phyloP scores from a whole-genome alignment of 2,888 invertebrate species.

The Zaprionus lineosus region DNA sequence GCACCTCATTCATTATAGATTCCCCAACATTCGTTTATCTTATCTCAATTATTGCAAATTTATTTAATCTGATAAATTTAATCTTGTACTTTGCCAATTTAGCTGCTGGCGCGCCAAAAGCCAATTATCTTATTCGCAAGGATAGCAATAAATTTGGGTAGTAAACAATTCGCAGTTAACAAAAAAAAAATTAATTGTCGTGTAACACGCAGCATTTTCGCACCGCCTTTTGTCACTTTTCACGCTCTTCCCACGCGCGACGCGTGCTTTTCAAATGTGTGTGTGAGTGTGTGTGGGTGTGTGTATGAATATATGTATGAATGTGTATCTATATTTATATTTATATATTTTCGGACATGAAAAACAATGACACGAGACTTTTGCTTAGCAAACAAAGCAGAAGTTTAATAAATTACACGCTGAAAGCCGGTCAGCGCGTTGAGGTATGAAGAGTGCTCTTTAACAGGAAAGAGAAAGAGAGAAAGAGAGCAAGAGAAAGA shows the following conservation, averaged over 20 bases:
- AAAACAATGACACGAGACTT: slow-evolving; percentile 11
- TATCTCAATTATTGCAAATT: neutral
- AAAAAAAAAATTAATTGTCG: slow-evolving; percentile 55
- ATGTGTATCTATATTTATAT: neutral
- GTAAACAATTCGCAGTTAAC: slow-evolving; percentile 37
- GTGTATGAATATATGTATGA: neutral
- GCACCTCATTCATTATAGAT: neutral
- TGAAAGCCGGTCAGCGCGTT: slow-evolving; percentile 38
- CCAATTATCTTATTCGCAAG: slow-evolving; percentile 23
- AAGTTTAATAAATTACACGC: slow-evolving; percentile 55
- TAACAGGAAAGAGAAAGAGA: neutral
- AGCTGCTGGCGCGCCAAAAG: neutral
- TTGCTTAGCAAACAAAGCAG: slow-evolving; percentile 45
- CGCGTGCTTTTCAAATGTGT: too few relatives aligned
- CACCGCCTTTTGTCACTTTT: slow-evolving; percentile 10
- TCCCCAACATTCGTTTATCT: neutral
- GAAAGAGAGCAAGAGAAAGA: neutral
- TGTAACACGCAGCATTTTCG: slow-evolving; percentile 53
- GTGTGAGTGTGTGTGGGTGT: too few relatives aligned
- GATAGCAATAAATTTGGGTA: slow-evolving; percentile 30
- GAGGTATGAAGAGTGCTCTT: neutral
- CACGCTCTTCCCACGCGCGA: slow-evolving; percentile 1
- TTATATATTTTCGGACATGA: slow-evolving; percentile 17
- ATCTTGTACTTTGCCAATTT: neutral
- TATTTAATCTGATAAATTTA: slow-evolving; percentile 3